Base-by-base conservation (phyloP, 2,797 vertebrate genomes). In the Simalia tracyae region DNA sequence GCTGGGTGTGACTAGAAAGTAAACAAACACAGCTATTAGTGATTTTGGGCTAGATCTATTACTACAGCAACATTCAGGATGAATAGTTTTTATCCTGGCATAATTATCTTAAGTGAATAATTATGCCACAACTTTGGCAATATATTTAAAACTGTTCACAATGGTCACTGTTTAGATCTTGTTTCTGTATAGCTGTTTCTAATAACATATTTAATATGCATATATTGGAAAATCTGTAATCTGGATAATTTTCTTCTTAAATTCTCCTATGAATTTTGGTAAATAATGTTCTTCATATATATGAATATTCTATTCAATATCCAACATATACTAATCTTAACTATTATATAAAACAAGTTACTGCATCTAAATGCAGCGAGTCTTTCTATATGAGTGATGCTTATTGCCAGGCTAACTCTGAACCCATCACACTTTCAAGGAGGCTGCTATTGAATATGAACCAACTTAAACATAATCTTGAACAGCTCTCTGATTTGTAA, bases 1-100 rank as follows among this genome's bases (percentile, higher is more conserved):
- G 93, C 93, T 86, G 94, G 86, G 61, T 95, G 93, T 92, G 96
- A 97, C 96, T 97, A 86, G 42, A 57, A 92, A 84, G 91, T 92
- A 28, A 87, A 87, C 22, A 2, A 81, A 87, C n/a, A 90, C 84
- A 90, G 60, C 0, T 54, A 64, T 22, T 87, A 60, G 11, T 93
- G 64, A 68, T 92, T 5, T n/a, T 91, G 92, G 89, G 84, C 1
- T 0, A 1, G 2, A 68, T 26, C 22, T 68, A 26, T 92, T 1
- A 92, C 91, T 81, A 92, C 28, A 68, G 59, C 60, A 68, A 42
- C 3, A 87, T 89, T 76, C 60, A 72, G 4, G 10, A 36, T n/a
- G 36, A 61, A 89, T 7, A 2, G 24, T 11, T 94, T 63, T 81
- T 90, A 95, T 42, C 42, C 42, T 3, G 42, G 42, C 42, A 42